Base-by-base conservation (phyloP, 2,797 vertebrate species). In the Gadopsis bispinosus region DNA sequence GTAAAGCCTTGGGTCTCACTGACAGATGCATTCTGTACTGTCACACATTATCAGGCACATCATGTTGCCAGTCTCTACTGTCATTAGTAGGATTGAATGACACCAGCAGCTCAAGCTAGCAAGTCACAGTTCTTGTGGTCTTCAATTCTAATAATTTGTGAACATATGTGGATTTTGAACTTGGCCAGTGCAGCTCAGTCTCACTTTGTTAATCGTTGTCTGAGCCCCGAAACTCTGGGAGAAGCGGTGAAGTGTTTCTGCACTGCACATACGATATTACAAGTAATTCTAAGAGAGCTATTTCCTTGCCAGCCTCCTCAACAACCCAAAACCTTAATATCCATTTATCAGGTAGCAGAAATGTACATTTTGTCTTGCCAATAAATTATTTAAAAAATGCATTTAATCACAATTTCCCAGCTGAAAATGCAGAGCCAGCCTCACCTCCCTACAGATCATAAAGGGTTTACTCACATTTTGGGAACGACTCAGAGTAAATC, bases 231-330 rank as follows among this genome's bases (percentile, higher is more conserved):
- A 69, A 45, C 71, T 56, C n/a, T 33, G 26, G 12, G 66, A 77
- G 72, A 77, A 64, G 68, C 81, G 76, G 73, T 86, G 58, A 87
- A 79, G 77, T 78, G 72, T 67, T 75, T 68, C 74, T 78, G 71
- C 54, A 66, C 55, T 75, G 55, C 51, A 55, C 16, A 12, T 31
- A 20, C 54, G 6, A 48, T 10, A 17, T 53, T 17, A 35, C 20
- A 31, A 51, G 4, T 29, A 7, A 43, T 59, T 19, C 10, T 19
- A 10, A 16, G 9, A 61, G 22, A 63, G 51, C 6, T 35, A 9
- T 69, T 71, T 72, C n/a, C 41, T 17, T 55, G 45, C 47, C 59
- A 35, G 29, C 53, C 31, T 51, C 56, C 55, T 45, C n/a, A 17
- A 58, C 58, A 73, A 33, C 35, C 43, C 19, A n/a, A 47, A 45